phyloP scores from a whole-genome alignment of 2,888 invertebrate genomes.

The Chorisops tibialis region DNA sequence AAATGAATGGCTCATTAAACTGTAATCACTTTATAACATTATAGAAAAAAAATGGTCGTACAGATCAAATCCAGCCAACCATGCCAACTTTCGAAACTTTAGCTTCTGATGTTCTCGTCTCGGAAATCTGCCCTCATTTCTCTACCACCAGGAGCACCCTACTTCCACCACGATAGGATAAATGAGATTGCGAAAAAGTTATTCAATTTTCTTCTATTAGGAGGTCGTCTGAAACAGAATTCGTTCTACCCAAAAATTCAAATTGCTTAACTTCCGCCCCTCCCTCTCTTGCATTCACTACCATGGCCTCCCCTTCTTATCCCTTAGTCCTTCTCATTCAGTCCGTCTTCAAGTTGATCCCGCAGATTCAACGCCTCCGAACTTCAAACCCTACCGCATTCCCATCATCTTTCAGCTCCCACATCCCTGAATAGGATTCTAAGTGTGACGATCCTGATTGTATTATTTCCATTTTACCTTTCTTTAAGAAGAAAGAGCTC shows the following conservation, averaged over 20 bases:
- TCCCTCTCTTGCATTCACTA: no score
- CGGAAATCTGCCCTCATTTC: not conserved
- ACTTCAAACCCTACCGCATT: no score
- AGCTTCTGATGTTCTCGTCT: no score
- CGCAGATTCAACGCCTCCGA: not conserved
- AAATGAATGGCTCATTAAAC: conserved; percentile 19
- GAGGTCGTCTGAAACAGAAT: conserved; percentile 8
- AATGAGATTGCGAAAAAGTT: conserved; percentile 25
- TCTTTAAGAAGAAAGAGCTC: not conserved
- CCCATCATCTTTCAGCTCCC: not conserved
- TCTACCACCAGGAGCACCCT: not conserved
- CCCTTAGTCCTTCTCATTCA: no score
- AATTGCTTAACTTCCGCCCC: conserved; percentile 15
- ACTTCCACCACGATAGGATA: conserved; percentile 6
- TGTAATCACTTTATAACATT: conserved; percentile 19
- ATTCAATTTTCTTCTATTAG: conserved; percentile 24
- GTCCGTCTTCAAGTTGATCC: not conserved
- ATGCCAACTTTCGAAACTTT: conserved; percentile 1
- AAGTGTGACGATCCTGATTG: conserved; percentile 19
- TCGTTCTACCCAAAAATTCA: not conserved
- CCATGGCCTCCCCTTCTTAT: no score
- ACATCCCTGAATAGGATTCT: conserved; percentile 1
- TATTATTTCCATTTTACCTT: conserved; percentile 21
- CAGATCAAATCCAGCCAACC: conserved; percentile 8
- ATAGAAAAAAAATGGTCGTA: not conserved